Conservation (phyloP, 1,140 invertebrate species). For the Listronotus oregonensis region DNA sequence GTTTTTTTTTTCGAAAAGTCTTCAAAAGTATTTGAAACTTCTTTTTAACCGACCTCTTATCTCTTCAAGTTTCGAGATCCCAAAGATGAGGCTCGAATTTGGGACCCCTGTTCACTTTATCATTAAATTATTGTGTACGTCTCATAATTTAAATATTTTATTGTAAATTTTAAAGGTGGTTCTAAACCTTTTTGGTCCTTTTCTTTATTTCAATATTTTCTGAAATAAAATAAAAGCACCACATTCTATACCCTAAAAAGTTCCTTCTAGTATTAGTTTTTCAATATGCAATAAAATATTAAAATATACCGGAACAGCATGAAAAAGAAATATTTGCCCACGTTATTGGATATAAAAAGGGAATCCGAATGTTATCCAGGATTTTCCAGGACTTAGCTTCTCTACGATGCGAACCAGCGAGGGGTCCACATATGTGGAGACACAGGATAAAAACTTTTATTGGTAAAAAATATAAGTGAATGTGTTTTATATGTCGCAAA, state of each 20-base stretch:
- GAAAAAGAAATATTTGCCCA: constrained; percentile 34
- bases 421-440: constrained; percentile 32
- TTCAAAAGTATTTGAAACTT: too few species aligned
- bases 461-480: constrained; percentile 14
- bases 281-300: constrained; percentile 25
- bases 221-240: too few species aligned
- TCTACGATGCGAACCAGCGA: constrained; percentile 25
- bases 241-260: background rate
- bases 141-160: too few species aligned
- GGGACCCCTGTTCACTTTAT: too few species aligned
- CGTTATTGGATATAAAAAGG: constrained; percentile 38
- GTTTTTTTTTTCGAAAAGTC: too few species aligned
- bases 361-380: constrained; percentile 35
- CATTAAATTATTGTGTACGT: too few species aligned
- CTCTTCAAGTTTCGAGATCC: too few species aligned
- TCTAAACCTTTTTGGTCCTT: too few species aligned
- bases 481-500: background rate
- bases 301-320: constrained; percentile 26
- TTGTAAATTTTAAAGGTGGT: too few species aligned
- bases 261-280: constrained; percentile 7
- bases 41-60: too few species aligned
- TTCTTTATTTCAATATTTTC: too few species aligned
- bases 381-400: constrained; percentile 34
- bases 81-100: too few species aligned
- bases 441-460: constrained; percentile 21